phyloP scores from a whole-genome alignment of 2,888 invertebrate genomes.

The Dasysyrphus tricinctus region DNA sequence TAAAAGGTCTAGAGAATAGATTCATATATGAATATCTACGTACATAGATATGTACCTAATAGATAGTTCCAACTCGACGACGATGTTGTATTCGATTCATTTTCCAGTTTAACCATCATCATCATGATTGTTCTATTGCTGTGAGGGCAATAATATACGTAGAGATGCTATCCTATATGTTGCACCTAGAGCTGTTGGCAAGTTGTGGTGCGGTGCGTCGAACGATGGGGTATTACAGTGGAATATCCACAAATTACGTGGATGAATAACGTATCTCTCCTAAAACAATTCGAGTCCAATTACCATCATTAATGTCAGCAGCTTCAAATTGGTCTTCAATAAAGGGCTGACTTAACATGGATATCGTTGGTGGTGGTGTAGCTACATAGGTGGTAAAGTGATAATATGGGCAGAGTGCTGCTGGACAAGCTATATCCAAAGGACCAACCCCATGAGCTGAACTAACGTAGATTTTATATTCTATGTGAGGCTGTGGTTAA shows the following conservation, averaged over 20 bases:
- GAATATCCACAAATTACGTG: conserved; percentile 69
- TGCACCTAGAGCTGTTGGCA: not conserved
- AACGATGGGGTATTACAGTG: conserved; percentile 48
- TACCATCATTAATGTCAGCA: conserved; percentile 70
- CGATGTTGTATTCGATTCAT: conserved; percentile 8
- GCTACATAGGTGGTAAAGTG: not conserved
- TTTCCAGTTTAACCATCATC: conserved; percentile 1
- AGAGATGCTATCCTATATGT: not conserved
- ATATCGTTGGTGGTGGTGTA: conserved; percentile 9
- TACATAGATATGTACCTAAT: not conserved
- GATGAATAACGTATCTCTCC: conserved; percentile 69
- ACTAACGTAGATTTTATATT: conserved; percentile 22
- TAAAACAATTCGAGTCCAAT: conserved; percentile 72
- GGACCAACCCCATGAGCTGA: not conserved
- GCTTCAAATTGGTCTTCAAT: conserved; percentile 54
- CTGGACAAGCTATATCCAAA: conserved; percentile 5
- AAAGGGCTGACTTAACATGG: conserved; percentile 30
- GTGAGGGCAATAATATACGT: not conserved
- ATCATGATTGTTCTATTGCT: conserved; percentile 6
- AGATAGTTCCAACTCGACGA: not conserved
- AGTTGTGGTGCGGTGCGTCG: not conserved
- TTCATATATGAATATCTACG: not conserved
- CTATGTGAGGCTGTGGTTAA: conserved; percentile 13
- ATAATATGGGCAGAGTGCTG: not conserved
- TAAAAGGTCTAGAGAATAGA: not conserved